Evolutionary conservation across 2,797 vertebrate genomes (phyloP), one percentile per base, ranked within the genome.

Genomic region (Crax fasciolata): DNA sequence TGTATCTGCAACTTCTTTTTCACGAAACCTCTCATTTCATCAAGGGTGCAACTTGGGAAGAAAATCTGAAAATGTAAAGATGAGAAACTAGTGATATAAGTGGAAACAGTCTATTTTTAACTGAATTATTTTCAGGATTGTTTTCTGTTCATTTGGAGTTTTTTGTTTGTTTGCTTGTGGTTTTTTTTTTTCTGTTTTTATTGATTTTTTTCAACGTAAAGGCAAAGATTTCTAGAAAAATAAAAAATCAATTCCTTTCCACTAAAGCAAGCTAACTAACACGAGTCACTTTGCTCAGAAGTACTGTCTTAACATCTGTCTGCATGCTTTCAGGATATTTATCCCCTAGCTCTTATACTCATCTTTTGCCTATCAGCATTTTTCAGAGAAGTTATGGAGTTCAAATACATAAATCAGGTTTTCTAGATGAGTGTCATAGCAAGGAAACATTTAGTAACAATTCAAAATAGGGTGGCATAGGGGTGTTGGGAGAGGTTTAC

Each of bases 281-380:
- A 11, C 14, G n/a, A 84, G 19, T 16, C 49, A 38, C 30, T 11
- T 71, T 65, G 10, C 9, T 79, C 48, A 71, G 35, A 63, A 10
- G 0, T 27, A 15, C 32, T 80, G 17, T 7, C 17, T 24, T 18
- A 67, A 32, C 1, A n/a, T 39, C 18, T 1, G 0, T 52, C 73
- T 59, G 10, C 25, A 8, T 38, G 4, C 5, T 79, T 87, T 48
- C 46, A 62, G 48, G 24, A 38, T 74, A 54, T 61, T 85, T 74
- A 23, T 11, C 2, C 39, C 27, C 38, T 80, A 70, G 8, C 9
- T 84, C 9, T 49, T 3, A 5, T 65, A 52, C 39, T 76, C 24
- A 49, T 14, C 51, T 63, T 11, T 27, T 86, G 9, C 4, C 28
- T 38, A 48, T n/a, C 52, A 63, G 49, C 11, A 49, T 79, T 93